Base-by-base conservation (phyloP, 2,888 invertebrate species). In the Synergus itoensis region DNA sequence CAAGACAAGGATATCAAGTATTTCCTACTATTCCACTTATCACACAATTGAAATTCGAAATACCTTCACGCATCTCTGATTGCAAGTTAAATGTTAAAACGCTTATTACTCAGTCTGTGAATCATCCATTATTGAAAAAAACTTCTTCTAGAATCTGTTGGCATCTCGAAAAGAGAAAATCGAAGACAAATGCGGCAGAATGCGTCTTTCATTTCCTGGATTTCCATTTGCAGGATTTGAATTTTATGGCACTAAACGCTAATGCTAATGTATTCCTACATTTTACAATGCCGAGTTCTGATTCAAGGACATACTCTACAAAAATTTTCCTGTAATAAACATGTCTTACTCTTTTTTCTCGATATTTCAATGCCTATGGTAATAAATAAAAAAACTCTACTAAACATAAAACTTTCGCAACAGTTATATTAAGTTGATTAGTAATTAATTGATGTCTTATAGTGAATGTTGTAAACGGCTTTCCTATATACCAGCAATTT, bases 161-260 rank as follows among this genome's bases (percentile, higher is more conserved):
- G 3, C n/a, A n/a, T 53, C 53, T n/a, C 9, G n/a, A 53, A n/a
- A 21, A 21, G 11, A 67, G 21, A 73, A 53, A 73, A 73, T 73
- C 36, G 53, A 36, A 28, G 16, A 53, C 16, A 69, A 69, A 73
- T 73, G 73, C 73, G 53, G 53, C 40, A 40, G 48, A 73, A 73
- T 73, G 73, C 73, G 73, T 73, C 73, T 73, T 73, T 53, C 8
- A 73, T 48, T 73, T 73, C 73, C 73, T 73, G 48, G 48, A 73
- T 73, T 48, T n/a, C n/a, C 21, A 53, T 36, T 73, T n/a, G n/a
- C 16, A 36, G n/a, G 40, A 73, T 73, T 73, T 36, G 36, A 73
- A 73, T 73, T 73, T 73, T 73, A 73, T 73, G 28, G 36, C 73
- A 36, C 53, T 53, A 40, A 73, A 36, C 53, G 53, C 36, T 73